These are phyloP conservation scores for Zaprionus davidi DNA, from an alignment of 1,140 invertebrate genomes.

Conservation along the genomic window DNA sequence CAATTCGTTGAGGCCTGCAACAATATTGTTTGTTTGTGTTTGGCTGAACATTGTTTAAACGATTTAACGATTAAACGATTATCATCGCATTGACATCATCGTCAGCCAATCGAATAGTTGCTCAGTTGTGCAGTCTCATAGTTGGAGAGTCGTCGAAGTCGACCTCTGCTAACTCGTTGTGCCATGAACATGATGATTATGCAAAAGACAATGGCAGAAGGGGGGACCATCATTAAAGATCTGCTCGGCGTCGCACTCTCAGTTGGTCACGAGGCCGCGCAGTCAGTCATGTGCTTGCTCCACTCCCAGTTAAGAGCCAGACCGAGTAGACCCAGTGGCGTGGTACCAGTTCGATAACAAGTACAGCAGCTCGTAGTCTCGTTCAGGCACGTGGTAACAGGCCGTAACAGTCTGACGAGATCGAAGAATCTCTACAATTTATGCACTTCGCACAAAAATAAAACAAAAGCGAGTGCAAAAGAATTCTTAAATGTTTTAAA, in stretches of 20 bases:
- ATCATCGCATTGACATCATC: not conserved
- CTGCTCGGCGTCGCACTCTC: constrained; percentile 2
- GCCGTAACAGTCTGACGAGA: constrained; percentile 7
- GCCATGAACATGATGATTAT: constrained; percentile 5
- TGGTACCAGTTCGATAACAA: constrained; percentile 18
- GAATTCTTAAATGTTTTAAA: constrained; percentile 48
- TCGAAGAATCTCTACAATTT: constrained; percentile 6
- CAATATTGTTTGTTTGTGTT: constrained; percentile 1
- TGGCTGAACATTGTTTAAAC: constrained; percentile 2
- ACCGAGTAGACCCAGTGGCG: constrained; percentile 8
- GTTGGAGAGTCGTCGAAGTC: not conserved
- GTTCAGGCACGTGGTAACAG: constrained; percentile 30
- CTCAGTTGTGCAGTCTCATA: not conserved
- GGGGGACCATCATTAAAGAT: constrained; percentile 15
- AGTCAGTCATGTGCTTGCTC: constrained; percentile 10
- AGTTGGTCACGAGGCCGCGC: constrained; percentile 39
- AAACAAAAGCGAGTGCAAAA: constrained; percentile 17
- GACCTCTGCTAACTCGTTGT: not conserved
- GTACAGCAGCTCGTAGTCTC: constrained; percentile 10
- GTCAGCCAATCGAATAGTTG: not conserved
- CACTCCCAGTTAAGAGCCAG: not conserved
- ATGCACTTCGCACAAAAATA: constrained; percentile 14
- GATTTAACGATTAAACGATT: not conserved
- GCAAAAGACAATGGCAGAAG: not conserved
- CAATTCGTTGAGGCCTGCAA: not conserved